These are phyloP conservation scores for Okamejei kenojei DNA, from an alignment of 2,797 vertebrate genomes.

Conservation along the genomic window DNA sequence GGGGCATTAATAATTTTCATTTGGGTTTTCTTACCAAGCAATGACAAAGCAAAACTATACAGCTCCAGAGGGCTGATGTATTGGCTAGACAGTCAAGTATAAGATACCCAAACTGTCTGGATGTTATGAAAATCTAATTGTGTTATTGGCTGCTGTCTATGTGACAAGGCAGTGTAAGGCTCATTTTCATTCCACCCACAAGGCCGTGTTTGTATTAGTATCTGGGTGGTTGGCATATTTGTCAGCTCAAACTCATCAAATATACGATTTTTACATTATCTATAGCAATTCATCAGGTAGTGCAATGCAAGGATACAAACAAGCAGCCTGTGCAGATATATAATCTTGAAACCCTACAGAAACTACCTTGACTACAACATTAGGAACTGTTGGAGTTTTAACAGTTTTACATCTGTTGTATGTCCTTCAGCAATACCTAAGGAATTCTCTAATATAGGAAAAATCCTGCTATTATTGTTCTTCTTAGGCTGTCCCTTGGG, in stretches of 20 bases:
- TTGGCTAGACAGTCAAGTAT: constrained; percentile 59
- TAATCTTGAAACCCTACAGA: constrained; percentile 50
- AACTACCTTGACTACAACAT: constrained; percentile 50
- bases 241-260: constrained; percentile 54
- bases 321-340: constrained; percentile 53
- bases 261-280: constrained; percentile 57
- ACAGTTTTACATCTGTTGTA: constrained; percentile 46
- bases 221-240: constrained; percentile 56
- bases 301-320: constrained; percentile 57
- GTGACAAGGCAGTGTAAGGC: constrained; percentile 43
- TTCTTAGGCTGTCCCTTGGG: no score
- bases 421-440: constrained; percentile 44
- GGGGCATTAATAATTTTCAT: background rate
- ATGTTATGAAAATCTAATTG: constrained; percentile 66
- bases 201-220: constrained; percentile 52
- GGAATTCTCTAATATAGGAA: constrained; percentile 46
- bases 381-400: constrained; percentile 47
- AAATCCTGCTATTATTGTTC: constrained; percentile 14
- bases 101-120: constrained; percentile 56
- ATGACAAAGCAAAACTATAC: constrained; percentile 51
- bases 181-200: constrained; percentile 54
- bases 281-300: constrained; percentile 56
- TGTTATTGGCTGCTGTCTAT: constrained; percentile 58
- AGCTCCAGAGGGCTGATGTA: constrained; percentile 50
- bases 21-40: constrained; percentile 39